Conservation (phyloP, 2,113 vertebrate genomes). For the Otus sunia region DNA sequence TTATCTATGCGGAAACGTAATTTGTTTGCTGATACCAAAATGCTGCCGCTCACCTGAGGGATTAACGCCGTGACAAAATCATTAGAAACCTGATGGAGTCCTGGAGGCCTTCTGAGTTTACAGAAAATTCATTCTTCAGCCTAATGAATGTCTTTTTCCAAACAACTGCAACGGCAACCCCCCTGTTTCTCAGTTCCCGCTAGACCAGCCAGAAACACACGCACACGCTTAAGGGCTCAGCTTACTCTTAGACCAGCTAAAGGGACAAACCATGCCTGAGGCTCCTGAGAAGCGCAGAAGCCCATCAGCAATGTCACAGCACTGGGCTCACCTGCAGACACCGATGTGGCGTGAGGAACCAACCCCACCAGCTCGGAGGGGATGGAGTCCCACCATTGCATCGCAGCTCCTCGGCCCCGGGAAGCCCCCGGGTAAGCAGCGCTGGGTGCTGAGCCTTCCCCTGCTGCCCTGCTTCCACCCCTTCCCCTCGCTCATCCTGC, state of each 20-base stretch:
- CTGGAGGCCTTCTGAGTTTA: not conserved
- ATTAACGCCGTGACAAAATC: constrained; percentile 72
- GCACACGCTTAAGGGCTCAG: not conserved
- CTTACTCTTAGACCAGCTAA: not conserved
- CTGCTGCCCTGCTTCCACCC: rapidly evolving
- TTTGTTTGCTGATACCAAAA: constrained; percentile 73
- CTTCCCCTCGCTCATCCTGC: not conserved
- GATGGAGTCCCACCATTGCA: not conserved
- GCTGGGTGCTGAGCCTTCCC: not conserved
- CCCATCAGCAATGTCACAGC: not conserved
- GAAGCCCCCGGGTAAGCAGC: not conserved
- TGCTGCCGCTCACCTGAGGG: constrained; percentile 53
- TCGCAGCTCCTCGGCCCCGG: rapidly evolving
- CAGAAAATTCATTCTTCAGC: constrained; percentile 39
- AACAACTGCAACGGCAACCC: not conserved
- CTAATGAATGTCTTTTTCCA: constrained; percentile 25
- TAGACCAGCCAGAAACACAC: not conserved
- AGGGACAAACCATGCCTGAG: not conserved
- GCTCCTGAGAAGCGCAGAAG: rapidly evolving
- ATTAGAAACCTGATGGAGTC: constrained; percentile 64
- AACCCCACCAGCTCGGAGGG: rapidly evolving
- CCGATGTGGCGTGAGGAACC: rapidly evolving
- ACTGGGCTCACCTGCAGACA: not conserved
- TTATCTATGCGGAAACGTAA: constrained; percentile 47
- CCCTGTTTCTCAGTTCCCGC: not conserved